These are phyloP conservation scores for Hydrophis major DNA, from an alignment of 2,797 vertebrate genomes.

Conservation along the genomic window DNA sequence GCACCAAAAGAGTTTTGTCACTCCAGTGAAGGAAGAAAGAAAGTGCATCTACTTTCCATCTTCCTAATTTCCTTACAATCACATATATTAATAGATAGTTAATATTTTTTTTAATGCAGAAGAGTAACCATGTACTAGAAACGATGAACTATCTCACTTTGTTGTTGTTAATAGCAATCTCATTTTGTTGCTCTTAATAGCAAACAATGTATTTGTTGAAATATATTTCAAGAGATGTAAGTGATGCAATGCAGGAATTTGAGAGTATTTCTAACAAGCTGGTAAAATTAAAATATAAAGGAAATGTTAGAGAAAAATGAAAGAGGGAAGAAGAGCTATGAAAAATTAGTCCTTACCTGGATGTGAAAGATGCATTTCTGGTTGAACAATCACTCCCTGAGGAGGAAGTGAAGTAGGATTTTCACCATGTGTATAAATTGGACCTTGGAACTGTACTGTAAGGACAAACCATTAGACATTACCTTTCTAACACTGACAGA, in stretches of 20 bases:
- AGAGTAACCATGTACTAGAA: neutral
- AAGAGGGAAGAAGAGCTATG: neutral
- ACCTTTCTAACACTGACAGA: neutral
- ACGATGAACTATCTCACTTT: neutral
- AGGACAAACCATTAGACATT: slow-evolving; percentile 31
- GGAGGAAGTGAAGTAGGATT: slow-evolving; percentile 88
- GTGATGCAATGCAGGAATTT: neutral
- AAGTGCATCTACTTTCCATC: neutral
- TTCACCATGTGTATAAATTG: slow-evolving; percentile 93
- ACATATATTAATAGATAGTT: neutral
- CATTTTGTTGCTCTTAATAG: neutral
- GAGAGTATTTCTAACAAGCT: neutral
- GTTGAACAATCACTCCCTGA: slow-evolving; percentile 95
- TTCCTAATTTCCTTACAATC: neutral
- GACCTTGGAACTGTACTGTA: slow-evolving; percentile 94
- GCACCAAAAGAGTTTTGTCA: neutral
- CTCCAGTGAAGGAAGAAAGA: neutral
- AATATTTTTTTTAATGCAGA: neutral
- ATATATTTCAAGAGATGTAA: neutral
- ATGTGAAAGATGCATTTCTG: slow-evolving; percentile 95
- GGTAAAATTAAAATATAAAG: neutral
- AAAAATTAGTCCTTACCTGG: slow-evolving; percentile 74
- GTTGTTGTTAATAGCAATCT: neutral
- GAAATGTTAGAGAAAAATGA: neutral
- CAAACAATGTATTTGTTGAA: neutral